Percentiles rank a stretch among this genome's conserved stretches.
phyloP scores from a whole-genome alignment of 2,113 vertebrate genomes.

The Eudyptes chrysolophus region DNA sequence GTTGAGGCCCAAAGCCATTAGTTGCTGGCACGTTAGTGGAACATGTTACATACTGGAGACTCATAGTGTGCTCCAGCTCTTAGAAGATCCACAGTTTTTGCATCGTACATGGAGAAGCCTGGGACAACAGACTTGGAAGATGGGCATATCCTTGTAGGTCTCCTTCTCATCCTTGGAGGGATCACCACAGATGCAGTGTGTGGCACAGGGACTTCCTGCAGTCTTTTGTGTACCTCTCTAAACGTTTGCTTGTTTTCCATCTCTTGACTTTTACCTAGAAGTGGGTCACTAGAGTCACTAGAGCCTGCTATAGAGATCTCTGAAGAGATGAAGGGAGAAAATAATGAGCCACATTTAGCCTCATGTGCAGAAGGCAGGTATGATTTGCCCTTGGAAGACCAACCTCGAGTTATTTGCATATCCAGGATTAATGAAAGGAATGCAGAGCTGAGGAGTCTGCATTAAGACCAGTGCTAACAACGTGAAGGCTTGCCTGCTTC shows the following conservation, averaged over 20 bases:
- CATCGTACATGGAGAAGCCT: background rate
- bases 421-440: background rate
- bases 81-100: background rate
- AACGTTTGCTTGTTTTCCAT: background rate
- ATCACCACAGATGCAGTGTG: rapidly evolving
- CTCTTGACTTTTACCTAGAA: background rate
- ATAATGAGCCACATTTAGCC: background rate
- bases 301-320: background rate
- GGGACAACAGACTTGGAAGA: background rate
- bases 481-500: background rate
- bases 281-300: background rate
- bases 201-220: background rate
- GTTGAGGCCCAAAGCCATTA: background rate
- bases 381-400: background rate
- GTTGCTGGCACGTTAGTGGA: background rate
- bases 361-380: background rate
- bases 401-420: background rate
- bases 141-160: background rate
- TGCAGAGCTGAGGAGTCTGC: background rate
- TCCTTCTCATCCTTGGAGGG: background rate
- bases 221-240: background rate
- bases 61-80: background rate
- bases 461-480: background rate
- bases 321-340: background rate
- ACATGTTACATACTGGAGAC: rapidly evolving